Evolutionary conservation across 2,888 invertebrate species (phyloP).

Genomic region (Scaptomyza caliginosa): DNA sequence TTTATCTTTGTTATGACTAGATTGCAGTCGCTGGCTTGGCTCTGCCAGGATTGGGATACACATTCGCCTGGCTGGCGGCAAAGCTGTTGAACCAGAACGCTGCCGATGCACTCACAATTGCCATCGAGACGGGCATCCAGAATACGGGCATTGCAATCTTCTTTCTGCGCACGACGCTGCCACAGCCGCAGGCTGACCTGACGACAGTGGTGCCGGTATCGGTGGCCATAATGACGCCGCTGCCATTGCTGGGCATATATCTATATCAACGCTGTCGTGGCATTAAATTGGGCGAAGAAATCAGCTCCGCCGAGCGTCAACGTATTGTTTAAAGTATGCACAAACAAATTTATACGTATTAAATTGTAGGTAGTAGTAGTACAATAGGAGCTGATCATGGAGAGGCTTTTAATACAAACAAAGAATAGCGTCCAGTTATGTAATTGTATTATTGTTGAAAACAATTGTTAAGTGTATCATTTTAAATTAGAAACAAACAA

Average conservation of each 20-base stretch:
- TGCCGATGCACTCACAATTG: slow-evolving; percentile 92
- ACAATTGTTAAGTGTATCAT: neutral
- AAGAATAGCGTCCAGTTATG: neutral
- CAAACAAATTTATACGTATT: neutral
- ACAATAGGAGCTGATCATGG: neutral
- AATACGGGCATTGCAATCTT: slow-evolving; percentile 97
- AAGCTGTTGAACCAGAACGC: slow-evolving; percentile 86
- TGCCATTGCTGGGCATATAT: slow-evolving; percentile 89
- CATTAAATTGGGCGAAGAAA: slow-evolving; percentile 26
- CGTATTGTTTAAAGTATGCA: slow-evolving; percentile 46
- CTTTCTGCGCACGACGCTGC: slow-evolving; percentile 91
- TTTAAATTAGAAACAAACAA: neutral
- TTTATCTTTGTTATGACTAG: slow-evolving; percentile 71
- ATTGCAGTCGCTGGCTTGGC: slow-evolving; percentile 91
- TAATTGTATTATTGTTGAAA: neutral
- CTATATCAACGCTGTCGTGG: slow-evolving; percentile 80
- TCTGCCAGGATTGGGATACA: slow-evolving; percentile 93
- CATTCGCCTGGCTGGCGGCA: slow-evolving; percentile 88
- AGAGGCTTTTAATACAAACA: neutral
- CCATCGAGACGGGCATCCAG: slow-evolving; percentile 96
- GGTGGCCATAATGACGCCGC: slow-evolving; percentile 96
- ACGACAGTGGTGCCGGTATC: slow-evolving; percentile 96
- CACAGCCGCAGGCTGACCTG: slow-evolving; percentile 94
- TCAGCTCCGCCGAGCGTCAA: slow-evolving; percentile 40
- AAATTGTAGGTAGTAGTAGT: neutral